A percentile compares a stretch with the other conserved stretches of the same genome.
Evolutionary conservation across 2,888 invertebrate genomes (phyloP).

Genomic region (Malachius bipustulatus): DNA sequence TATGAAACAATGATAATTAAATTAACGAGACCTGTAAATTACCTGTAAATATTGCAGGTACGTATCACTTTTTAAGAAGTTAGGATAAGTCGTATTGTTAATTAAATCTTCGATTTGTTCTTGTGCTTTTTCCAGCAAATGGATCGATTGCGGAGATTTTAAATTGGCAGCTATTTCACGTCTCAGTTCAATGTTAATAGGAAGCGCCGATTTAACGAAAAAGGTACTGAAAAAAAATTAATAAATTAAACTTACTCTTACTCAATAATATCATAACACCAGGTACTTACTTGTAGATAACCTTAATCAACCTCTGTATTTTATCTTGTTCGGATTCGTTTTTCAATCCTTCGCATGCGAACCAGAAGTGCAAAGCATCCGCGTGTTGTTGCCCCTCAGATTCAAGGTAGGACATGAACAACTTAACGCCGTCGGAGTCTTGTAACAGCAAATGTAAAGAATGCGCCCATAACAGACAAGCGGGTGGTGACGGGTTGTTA

Average conservation of each 20-base stretch:
- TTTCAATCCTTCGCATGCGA: conserved; percentile 81
- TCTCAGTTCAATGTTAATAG: conserved; percentile 71
- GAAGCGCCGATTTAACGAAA: conserved; percentile 69
- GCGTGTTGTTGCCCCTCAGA: conserved; percentile 67
- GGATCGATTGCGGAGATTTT: conserved; percentile 55
- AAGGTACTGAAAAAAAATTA: conserved; percentile 41
- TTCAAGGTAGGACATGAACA: conserved; percentile 74
- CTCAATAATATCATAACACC: not conserved
- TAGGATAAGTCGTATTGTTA: conserved; percentile 78
- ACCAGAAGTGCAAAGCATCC: conserved; percentile 83
- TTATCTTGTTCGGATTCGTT: conserved; percentile 63
- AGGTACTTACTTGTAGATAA: conserved; percentile 61
- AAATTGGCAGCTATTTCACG: conserved; percentile 64
- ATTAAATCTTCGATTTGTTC: conserved; percentile 66
- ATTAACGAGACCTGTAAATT: conserved; percentile 32
- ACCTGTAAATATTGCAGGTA: conserved; percentile 77
- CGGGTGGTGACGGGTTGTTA: conserved; percentile 37
- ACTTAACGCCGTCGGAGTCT: conserved; percentile 80
- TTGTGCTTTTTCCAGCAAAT: conserved; percentile 67
- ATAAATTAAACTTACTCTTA: conserved; percentile 1
- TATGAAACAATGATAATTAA: not conserved
- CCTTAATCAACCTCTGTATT: conserved; percentile 64
- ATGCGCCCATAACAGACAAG: conserved; percentile 81
- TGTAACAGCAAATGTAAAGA: conserved; percentile 73
- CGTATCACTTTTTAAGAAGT: conserved; percentile 85